phyloP scores from a whole-genome alignment of 2,888 invertebrate genomes.

The Xanthia togata region DNA sequence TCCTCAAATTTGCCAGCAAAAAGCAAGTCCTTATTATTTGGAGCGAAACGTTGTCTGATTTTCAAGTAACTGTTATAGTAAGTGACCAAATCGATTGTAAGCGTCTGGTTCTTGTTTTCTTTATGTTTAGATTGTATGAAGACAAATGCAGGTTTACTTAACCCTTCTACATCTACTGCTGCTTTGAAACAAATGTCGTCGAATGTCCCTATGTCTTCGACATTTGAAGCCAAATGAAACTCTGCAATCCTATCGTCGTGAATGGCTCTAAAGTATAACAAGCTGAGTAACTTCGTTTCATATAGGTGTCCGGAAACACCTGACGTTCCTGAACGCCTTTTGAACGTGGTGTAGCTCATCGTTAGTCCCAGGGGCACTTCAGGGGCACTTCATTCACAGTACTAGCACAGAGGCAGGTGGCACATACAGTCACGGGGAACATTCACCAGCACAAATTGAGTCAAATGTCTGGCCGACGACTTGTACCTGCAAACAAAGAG shows the following conservation, averaged over 20 bases:
- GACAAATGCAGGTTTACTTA: slow-evolving; percentile 13
- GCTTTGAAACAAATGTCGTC: slow-evolving; percentile 61
- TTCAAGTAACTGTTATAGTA: slow-evolving; percentile 46
- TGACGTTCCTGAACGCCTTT: neutral
- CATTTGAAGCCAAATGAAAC: slow-evolving; percentile 59
- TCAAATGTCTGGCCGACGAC: neutral
- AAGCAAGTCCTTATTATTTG: slow-evolving; percentile 1
- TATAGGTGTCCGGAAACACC: slow-evolving; percentile 54
- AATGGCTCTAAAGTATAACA: slow-evolving; percentile 49
- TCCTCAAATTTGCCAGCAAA: slow-evolving; percentile 31
- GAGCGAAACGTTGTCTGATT: neutral
- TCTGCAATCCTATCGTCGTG: slow-evolving; percentile 43
- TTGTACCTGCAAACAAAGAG: slow-evolving; percentile 5
- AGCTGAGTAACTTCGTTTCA: slow-evolving; percentile 58
- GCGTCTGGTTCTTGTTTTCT: slow-evolving; percentile 29
- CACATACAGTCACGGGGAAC: neutral
- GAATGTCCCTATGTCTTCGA: slow-evolving; percentile 50
- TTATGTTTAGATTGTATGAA: slow-evolving; percentile 62
- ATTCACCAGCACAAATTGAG: neutral
- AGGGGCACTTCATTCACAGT: neutral
- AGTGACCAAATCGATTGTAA: slow-evolving; percentile 29
- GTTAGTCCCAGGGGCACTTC: neutral
- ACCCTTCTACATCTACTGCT: slow-evolving; percentile 16
- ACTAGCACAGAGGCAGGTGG: neutral
- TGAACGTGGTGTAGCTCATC: neutral